phyloP scores from a whole-genome alignment of 2,888 invertebrate genomes.

The Taenaris catops region DNA sequence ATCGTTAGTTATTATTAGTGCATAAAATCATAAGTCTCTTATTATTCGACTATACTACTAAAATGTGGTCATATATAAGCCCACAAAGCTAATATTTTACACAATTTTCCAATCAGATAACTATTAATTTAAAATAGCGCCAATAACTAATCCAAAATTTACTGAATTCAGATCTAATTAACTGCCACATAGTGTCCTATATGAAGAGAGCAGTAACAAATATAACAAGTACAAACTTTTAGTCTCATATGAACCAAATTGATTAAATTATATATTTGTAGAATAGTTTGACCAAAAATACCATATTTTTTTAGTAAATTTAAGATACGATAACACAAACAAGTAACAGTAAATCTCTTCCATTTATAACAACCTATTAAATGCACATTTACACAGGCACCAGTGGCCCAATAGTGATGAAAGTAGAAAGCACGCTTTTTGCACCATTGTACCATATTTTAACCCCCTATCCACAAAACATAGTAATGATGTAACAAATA shows the following conservation, averaged over 20 bases:
- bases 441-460: constrained; percentile 41
- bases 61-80: constrained; percentile 41
- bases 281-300: too few species aligned
- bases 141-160: constrained; percentile 21
- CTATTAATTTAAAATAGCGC: constrained; percentile 26
- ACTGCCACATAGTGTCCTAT: constrained; percentile 1
- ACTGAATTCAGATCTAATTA: constrained; percentile 34
- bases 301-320: constrained; percentile 36
- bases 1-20: constrained; percentile 48
- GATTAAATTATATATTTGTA: too few species aligned
- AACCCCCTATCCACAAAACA: constrained; percentile 13
- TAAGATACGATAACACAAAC: constrained; percentile 54
- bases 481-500: constrained; percentile 7
- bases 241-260: too few species aligned
- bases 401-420: constrained; percentile 45
- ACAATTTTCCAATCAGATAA: constrained; percentile 28
- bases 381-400: constrained; percentile 60
- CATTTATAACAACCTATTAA: constrained; percentile 75
- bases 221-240: too few species aligned
- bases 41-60: constrained; percentile 45
- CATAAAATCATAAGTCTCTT: constrained; percentile 48
- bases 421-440: constrained; percentile 28
- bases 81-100: constrained; percentile 23
- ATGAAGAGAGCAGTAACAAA: constrained; percentile 1
- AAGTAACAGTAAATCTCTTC: constrained; percentile 70